Percentiles rank a stretch among this genome's conserved stretches.
Evolutionary conservation across 2,888 invertebrate species (phyloP).

Genomic region (Tipula confusa): DNA sequence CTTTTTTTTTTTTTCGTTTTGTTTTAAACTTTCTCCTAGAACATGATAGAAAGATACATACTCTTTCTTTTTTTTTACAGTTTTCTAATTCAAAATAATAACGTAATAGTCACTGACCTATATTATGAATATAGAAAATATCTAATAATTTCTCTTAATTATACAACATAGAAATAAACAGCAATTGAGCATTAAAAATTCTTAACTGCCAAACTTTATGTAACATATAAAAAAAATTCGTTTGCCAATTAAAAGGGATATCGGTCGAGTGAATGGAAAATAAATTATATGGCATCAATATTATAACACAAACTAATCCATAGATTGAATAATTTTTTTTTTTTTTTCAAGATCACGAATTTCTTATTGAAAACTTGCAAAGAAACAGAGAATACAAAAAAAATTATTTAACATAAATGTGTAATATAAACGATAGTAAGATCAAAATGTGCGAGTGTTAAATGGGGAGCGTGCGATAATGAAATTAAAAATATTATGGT

Average conservation of each 20-base stretch:
- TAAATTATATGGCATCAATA: no score
- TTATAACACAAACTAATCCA: background rate
- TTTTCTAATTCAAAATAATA: background rate
- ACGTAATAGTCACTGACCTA: background rate
- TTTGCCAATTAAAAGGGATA: no score
- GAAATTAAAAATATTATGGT: background rate
- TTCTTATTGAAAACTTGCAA: background rate
- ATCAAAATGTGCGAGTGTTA: background rate
- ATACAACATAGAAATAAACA: background rate
- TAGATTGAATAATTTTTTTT: background rate
- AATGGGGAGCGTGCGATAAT: background rate
- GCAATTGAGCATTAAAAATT: no score
- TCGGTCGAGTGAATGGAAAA: no score
- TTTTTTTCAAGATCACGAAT: background rate
- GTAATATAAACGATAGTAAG: background rate
- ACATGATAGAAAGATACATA: background rate
- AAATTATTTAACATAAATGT: background rate
- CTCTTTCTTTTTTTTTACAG: background rate
- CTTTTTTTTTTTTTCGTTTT: background rate
- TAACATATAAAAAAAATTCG: background rate
- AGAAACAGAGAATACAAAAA: background rate
- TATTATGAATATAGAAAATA: background rate
- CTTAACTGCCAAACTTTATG: background rate
- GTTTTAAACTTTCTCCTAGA: background rate
- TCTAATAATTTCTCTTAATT: background rate